Base-by-base conservation (phyloP, 2,113 vertebrate genomes). In the Struthidea cinerea region DNA sequence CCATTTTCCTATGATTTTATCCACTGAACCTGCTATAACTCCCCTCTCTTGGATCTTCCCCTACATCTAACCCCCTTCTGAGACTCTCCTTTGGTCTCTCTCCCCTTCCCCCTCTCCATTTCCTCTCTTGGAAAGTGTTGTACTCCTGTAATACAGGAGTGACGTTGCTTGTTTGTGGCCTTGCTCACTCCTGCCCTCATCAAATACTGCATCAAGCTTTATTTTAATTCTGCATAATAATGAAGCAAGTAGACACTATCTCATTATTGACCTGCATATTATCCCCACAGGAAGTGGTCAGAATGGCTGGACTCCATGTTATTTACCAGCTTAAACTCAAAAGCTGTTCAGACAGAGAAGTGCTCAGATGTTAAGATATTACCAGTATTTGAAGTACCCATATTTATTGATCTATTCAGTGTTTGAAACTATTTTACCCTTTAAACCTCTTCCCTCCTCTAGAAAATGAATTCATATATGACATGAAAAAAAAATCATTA, bases 381-480 rank as follows among this genome's bases (percentile, higher is more conserved):
- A 93, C 44, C 49, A 91, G 74, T n/a, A 64, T 89, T 91, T 96
- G 65, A 95, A 84, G 56, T 39, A 84, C 50, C 53, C 35, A n/a
- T 56, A 93, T 78, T 84, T 89, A 95, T 91, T 85, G 87, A 91
- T 89, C 74, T 41, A 33, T 15, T 70, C 57, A 28, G 19, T 49
- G 33, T 87, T 93, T 95, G 81, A 97, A 91, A 87, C 65, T 56
- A 68, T 87, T 95, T 96, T 71, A 87, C 65, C 17, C 87, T 94
- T 89, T 87, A 93, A 93, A 78, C 15, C 41, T 87, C 69, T 96
- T 67, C 77, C 84, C 69, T 94, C 87, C 90, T 82, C 74, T 55
- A 79, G 27, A 90, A 95, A 95, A 90, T 26, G 3, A 59, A 86
- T 84, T 86, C 15, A 22, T 60, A 73, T 50, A 63, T 6, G 13